phyloP scores from a whole-genome alignment of 2,797 vertebrate species.

The Salmo trutta region DNA sequence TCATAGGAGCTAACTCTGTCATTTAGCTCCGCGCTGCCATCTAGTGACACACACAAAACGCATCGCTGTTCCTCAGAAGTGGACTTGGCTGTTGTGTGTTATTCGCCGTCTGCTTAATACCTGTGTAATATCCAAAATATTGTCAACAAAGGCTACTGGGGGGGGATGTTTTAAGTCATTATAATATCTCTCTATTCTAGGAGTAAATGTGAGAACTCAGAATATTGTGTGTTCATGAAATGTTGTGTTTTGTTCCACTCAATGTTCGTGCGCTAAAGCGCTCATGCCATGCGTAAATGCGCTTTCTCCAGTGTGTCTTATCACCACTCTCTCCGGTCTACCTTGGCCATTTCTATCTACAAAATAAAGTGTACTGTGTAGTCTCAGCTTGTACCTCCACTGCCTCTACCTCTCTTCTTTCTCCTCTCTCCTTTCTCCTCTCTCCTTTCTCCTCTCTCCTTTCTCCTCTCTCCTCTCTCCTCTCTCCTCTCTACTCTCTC shows the following conservation, averaged over 20 bases:
- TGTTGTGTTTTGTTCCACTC: background rate
- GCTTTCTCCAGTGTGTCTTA: no score
- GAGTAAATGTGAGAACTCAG: background rate
- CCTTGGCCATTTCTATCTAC: background rate
- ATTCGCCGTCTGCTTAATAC: background rate
- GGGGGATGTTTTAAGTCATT: background rate
- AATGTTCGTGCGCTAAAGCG: background rate
- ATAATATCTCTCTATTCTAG: background rate
- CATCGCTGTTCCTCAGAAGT: background rate
- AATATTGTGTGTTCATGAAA: background rate
- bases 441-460: slow-evolving; percentile 15
- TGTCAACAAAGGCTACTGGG: no score
- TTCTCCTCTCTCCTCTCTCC: background rate
- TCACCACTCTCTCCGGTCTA: background rate
- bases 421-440: slow-evolving; percentile 1
- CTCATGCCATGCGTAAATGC: background rate
- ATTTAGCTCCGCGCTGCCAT: slow-evolving; percentile 90
- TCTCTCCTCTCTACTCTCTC: slow-evolving; percentile 12
- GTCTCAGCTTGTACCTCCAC: slow-evolving; percentile 16
- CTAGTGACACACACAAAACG: slow-evolving; percentile 76
- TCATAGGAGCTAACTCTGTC: slow-evolving; percentile 33
- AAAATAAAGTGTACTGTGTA: background rate
- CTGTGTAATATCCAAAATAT: background rate
- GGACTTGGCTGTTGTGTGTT: background rate
- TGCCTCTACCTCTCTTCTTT: background rate